Conservation (phyloP, 2,113 vertebrate species). For the Laticauda laticaudata region DNA sequence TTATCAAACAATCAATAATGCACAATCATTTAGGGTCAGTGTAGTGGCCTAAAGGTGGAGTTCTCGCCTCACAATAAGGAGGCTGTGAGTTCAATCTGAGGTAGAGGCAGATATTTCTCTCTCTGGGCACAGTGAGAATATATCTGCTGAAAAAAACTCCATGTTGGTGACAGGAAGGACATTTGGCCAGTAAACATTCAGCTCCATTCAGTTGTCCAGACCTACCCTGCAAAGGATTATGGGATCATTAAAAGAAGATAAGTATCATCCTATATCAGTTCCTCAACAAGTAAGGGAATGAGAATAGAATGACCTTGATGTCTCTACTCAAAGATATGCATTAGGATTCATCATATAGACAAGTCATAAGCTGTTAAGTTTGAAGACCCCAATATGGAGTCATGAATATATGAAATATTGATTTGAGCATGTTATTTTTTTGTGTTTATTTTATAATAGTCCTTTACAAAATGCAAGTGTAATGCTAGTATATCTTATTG, state of each 20-base stretch:
- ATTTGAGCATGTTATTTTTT: background rate
- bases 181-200: too few species aligned
- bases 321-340: background rate
- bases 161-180: too few species aligned
- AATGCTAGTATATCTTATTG: background rate
- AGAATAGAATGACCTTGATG: background rate
- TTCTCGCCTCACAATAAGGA: too few species aligned
- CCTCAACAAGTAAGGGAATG: background rate
- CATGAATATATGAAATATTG: background rate
- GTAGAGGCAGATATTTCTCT: too few species aligned
- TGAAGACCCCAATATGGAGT: background rate
- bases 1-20: background rate
- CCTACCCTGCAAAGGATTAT: too few species aligned
- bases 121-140: too few species aligned
- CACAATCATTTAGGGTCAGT: background rate
- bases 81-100: too few species aligned
- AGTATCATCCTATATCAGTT: background rate
- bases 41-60: too few species aligned
- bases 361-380: too few species aligned
- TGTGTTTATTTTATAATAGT: background rate
- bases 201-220: too few species aligned
- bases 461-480: background rate
- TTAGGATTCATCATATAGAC: background rate
- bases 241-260: too few species aligned
- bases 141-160: too few species aligned